Base-by-base conservation (phyloP, 1,140 invertebrate genomes). In the Palaemon carinicauda region DNA sequence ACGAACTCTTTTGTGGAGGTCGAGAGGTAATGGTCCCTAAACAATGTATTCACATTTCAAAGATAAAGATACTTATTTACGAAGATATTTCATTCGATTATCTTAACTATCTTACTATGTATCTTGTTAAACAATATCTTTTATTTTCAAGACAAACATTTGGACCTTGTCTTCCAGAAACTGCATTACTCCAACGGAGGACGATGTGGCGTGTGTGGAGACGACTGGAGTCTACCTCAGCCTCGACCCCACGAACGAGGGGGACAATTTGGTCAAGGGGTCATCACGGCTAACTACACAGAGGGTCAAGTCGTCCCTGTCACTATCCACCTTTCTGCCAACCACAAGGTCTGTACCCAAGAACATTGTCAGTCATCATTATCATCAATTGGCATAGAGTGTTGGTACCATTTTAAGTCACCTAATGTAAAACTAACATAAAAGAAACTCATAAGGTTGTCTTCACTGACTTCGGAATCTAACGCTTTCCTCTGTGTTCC, bases 271-370 rank as follows among this genome's bases (percentile, higher is more conserved):
- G 91, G 90, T 17, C 90, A 73, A 33, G 92, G 91, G 17, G 90
- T 91, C 56, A 91, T 92, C 74, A 94, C 94, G 0, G 92, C 95
- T 27, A 95, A 94, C 87, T 98, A 97, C 91, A 94, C 94, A 24
- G 94, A 95, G 7, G 97, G 97, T 41, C 95, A 97, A 93, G 80
- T 81, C 60, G 60, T 65, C 12, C 60, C 60, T 12, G 60, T 65
- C 7, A 65, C 60, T n/a, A 65, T 92, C 27, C 96, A 97, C 90
- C 91, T 98, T 9, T 98, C 97, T 0, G 96, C 97, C 1, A 97
- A 97, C 91, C 97, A 98, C 91, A 94, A 94, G 89, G 97, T 97
- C 0, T 93, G 95, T 65, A 97, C 97, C 0, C 19, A n/a, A n/a
- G n/a, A 15, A 24, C 2, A 27, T 5, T 65, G 41, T 41, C 7